Base-by-base conservation (phyloP, 2,113 vertebrate species). In the Sprattus sprattus region DNA sequence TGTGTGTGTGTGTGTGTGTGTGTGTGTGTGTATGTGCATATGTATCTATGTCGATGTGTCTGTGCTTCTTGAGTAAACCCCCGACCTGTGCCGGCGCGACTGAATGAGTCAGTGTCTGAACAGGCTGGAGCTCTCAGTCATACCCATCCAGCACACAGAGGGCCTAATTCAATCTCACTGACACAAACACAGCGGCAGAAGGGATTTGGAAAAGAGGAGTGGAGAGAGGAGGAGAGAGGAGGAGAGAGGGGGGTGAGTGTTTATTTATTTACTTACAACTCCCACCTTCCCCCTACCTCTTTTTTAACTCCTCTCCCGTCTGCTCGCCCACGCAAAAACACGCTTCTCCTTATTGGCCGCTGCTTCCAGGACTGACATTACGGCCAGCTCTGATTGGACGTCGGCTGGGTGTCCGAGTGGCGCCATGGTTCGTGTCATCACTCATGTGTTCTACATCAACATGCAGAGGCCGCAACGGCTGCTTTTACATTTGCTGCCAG, bases 1-100 rank as follows among this genome's bases (percentile, higher is more conserved):
- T 64, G 60, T 64, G 60, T 64, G 60, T 64, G 60, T 64, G 60
- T 64, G 60, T 28, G 28, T 71, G n/a, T 71, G 22, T 71, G 64
- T 71, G 8, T 71, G 22, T 71, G n/a, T 71, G 64, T 71, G n/a
- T 64, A 3, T 64, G 57, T 64, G 57, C 22, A 22, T 3, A 20
- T 64, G 57, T n/a, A 22, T 3, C 2, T 64, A 20, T 64, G 16
- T 64, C 18, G 18, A 8, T 64, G 57, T 22, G 57, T 64, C 18
- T n/a, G 18, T 32, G 64, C 2, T 0, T 11, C n/a, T 15, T 71
- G 16, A 54, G 52, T 18, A 54, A 54, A 54, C 52, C 3, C 39
- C 13, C 16, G 52, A 54, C 52, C 52, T 54, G 52, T 71, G 25
- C 25, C 9, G n/a, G 64, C 20, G 20, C n/a, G 22, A 9, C 64